These are phyloP conservation scores for Dasypogon diadema DNA, from an alignment of 2,888 invertebrate genomes.

Conservation along the genomic window DNA sequence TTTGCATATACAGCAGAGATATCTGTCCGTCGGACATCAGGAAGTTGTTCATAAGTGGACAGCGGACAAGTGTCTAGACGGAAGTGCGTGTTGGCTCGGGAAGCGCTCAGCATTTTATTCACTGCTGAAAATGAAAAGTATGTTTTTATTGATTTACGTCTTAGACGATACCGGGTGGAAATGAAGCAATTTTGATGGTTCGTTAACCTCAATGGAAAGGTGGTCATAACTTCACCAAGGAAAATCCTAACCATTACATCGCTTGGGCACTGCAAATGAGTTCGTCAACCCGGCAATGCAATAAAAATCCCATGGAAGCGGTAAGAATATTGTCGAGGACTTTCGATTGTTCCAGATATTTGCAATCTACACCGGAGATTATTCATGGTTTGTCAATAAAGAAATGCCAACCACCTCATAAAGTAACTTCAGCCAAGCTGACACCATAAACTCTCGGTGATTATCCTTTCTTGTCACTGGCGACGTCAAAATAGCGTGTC, in stretches of 20 bases:
- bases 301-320: conserved; percentile 16
- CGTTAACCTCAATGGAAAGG: not conserved
- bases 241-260: not conserved
- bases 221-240: not conserved
- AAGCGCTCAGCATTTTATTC: conserved; percentile 1
- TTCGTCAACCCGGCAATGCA: not conserved
- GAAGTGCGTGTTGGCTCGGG: conserved; percentile 53
- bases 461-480: conserved; percentile 49
- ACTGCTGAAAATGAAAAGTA: not conserved
- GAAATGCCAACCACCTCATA: conserved; percentile 49
- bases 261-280: not conserved
- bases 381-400: conserved; percentile 43
- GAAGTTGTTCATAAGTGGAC: conserved; percentile 57
- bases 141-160: conserved; percentile 1
- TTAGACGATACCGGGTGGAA: no score
- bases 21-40: conserved; percentile 56
- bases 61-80: conserved; percentile 55
- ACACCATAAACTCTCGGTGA: conserved; percentile 40
- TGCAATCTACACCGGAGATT: conserved; percentile 38
- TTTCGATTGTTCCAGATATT: conserved; percentile 39
- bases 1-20: conserved; percentile 55
- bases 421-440: conserved; percentile 26
- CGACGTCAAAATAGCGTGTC: conserved; percentile 39
- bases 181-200: not conserved
- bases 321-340: not conserved